These are phyloP conservation scores for Sabatieria punctata DNA, from an alignment of 2,888 invertebrate species.

Conservation along the genomic window DNA sequence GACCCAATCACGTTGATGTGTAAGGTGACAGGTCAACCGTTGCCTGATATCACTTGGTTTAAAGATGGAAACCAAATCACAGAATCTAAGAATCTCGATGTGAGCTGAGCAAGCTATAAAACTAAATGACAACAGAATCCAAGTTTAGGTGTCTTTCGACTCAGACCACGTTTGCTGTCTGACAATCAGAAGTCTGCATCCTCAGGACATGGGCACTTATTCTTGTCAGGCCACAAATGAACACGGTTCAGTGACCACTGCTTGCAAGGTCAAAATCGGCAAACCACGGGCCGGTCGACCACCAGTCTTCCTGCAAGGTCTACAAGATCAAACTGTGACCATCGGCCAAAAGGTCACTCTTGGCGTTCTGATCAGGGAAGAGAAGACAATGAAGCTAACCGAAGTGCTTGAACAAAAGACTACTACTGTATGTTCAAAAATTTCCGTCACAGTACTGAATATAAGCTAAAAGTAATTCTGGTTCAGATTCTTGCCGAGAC, in stretches of 20 bases:
- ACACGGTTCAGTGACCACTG: conserved; percentile 23
- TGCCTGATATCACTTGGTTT: conserved; percentile 23
- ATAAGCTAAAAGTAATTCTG: no score
- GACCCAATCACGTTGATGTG: conserved; percentile 16
- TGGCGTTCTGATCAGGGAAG: conserved; percentile 7
- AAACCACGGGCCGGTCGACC: conserved; percentile 14
- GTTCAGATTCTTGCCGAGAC: no score
- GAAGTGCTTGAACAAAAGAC: conserved; percentile 1
- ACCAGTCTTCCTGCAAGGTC: conserved; percentile 16
- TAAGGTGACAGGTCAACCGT: conserved; percentile 21
- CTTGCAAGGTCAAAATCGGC: conserved; percentile 16
- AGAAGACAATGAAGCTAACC: conserved; percentile 3
- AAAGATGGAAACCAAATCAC: conserved; percentile 19
- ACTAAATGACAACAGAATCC: neutral
- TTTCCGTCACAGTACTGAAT: no score
- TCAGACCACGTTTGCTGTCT: conserved; percentile 16
- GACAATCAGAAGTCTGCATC: conserved; percentile 15
- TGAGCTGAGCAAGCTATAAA: conserved; percentile 1
- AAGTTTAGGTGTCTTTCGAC: conserved; percentile 14
- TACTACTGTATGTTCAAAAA: no score
- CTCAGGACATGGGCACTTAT: conserved; percentile 20
- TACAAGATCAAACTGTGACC: conserved; percentile 1
- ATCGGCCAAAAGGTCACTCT: conserved; percentile 3
- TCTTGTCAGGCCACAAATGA: conserved; percentile 22
- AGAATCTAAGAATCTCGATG: conserved; percentile 16